phyloP scores from a whole-genome alignment of 2,113 vertebrate species.

The Xenus cinereus region DNA sequence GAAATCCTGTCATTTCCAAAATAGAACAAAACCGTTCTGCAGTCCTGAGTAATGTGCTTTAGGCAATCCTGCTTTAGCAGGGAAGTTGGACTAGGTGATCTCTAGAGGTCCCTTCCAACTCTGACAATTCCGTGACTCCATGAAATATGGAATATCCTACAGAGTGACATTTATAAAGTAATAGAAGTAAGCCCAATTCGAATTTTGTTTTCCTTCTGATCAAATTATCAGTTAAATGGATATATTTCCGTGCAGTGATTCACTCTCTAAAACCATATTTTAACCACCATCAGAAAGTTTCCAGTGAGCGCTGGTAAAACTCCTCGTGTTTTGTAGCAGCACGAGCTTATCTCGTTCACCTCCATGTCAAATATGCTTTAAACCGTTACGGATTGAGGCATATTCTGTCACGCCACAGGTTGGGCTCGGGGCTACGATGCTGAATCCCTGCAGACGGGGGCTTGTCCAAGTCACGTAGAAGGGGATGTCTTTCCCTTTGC shows the following conservation, averaged over 20 bases:
- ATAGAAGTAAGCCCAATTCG: background rate
- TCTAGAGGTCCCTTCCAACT: no score
- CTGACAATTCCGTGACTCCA: no score
- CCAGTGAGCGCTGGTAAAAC: background rate
- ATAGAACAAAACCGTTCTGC: background rate
- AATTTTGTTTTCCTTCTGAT: background rate
- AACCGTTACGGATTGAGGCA: accelerated
- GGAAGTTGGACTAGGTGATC: no score
- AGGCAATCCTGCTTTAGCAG: no score
- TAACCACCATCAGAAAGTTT: background rate
- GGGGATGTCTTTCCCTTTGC: background rate
- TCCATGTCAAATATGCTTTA: background rate
- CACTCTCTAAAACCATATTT: background rate
- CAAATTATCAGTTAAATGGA: background rate
- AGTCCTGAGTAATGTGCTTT: no score
- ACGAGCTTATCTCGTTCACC: background rate
- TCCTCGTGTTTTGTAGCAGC: background rate
- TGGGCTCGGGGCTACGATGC: background rate
- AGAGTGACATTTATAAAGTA: background rate
- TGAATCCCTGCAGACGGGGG: background rate
- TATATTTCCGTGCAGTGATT: background rate
- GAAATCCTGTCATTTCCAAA: background rate
- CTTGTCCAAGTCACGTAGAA: background rate
- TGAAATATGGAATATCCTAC: background rate
- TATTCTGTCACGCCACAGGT: background rate